A percentile compares a stretch with the other conserved stretches of the same genome.
These are phyloP conservation scores for Urocolius indicus DNA, from an alignment of 2,113 vertebrate species.

Conservation along the genomic window DNA sequence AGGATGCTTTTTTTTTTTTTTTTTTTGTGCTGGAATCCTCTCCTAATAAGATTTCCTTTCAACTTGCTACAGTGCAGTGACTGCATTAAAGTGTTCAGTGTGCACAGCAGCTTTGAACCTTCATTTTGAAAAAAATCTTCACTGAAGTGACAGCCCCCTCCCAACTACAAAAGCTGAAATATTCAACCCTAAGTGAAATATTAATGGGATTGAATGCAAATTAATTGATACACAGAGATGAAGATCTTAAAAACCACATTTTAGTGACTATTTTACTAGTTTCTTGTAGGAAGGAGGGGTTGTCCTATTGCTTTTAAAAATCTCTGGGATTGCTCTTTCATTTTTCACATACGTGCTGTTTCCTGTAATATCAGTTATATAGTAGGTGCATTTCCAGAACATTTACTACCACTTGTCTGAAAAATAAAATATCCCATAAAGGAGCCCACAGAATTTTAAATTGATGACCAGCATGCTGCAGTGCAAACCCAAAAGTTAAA, in stretches of 20 bases:
- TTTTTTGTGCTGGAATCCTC: background rate
- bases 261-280: background rate
- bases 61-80: background rate
- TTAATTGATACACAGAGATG: background rate
- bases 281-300: background rate
- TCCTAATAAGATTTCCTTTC: slow-evolving; percentile 54
- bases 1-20: background rate
- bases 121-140: background rate
- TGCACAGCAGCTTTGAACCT: slow-evolving; percentile 10
- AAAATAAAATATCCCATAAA: background rate
- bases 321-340: background rate
- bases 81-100: background rate
- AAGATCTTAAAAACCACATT: background rate
- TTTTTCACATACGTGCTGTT: background rate
- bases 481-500: background rate
- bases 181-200: slow-evolving; percentile 11
- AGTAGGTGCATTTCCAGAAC: background rate
- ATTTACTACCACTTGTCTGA: background rate
- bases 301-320: background rate
- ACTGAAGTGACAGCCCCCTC: background rate
- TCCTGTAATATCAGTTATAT: background rate
- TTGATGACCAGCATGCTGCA: background rate
- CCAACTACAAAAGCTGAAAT: background rate
- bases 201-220: background rate
- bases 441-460: background rate